Evolutionary conservation across 2,888 invertebrate genomes (phyloP).

Genomic region (Mimumesa dahlbomi): DNA sequence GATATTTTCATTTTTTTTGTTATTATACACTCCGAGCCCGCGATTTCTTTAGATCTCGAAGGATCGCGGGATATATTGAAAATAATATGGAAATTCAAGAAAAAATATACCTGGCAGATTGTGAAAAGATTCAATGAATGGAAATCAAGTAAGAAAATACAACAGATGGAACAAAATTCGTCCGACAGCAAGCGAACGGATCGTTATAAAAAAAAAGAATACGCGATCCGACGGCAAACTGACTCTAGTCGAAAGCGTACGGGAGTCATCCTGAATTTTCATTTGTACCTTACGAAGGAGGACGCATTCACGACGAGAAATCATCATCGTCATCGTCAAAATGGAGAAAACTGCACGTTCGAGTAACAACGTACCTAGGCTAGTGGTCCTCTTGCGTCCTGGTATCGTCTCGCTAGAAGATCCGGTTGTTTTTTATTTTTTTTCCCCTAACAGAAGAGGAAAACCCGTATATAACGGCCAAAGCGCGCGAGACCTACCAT

Average conservation of each 20-base stretch:
- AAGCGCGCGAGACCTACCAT: constrained; percentile 25
- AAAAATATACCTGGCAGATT: constrained; percentile 5
- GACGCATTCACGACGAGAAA: constrained; percentile 14
- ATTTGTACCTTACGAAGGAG: constrained; percentile 8
- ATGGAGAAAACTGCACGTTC: constrained; percentile 40
- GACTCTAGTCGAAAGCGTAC: constrained; percentile 57
- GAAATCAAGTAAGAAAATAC: no score
- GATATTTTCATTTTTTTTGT: no score
- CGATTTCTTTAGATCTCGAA: no score
- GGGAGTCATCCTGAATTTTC: constrained; percentile 11
- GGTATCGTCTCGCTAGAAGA: constrained; percentile 19
- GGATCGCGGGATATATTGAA: no score
- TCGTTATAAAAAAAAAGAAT: no score
- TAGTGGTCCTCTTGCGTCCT: constrained; percentile 21
- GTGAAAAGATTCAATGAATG: constrained; percentile 42
- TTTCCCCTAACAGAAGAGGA: background rate
- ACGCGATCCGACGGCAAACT: constrained; percentile 25
- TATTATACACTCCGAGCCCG: no score
- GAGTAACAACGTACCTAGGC: constrained; percentile 18
- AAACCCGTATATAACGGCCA: no score
- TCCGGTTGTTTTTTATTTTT: constrained; percentile 4
- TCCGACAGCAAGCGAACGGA: constrained; percentile 23
- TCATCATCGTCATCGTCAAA: constrained; percentile 17
- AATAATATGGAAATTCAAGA: no score
- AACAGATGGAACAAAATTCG: no score